Percentiles rank a stretch among this genome's conserved stretches.
Conservation (phyloP, 2,797 vertebrate species). For the Paguma larvata region DNA sequence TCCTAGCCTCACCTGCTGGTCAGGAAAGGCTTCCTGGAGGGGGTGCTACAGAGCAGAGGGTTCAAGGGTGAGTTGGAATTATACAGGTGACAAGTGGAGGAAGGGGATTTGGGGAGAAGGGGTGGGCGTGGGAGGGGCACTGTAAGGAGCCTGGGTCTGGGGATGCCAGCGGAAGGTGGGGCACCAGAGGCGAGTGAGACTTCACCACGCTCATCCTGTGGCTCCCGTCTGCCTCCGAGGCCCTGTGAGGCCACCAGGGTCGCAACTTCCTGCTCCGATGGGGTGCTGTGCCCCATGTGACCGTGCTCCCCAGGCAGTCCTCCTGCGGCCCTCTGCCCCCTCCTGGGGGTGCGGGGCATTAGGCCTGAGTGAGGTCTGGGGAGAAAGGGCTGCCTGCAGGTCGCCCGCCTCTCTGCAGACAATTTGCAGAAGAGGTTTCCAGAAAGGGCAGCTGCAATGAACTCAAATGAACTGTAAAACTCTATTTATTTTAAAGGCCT, state of each 20-base stretch:
- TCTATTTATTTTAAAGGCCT: conserved; percentile 84
- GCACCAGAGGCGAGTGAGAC: too few species aligned
- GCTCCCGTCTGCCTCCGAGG: not conserved
- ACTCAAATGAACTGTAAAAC: conserved; percentile 87
- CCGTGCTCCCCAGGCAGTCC: not conserved
- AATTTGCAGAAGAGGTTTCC: conserved; percentile 73
- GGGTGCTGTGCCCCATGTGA: not conserved
- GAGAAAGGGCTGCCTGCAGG: conserved; percentile 83
- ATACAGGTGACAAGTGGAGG: not conserved
- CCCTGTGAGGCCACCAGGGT: not conserved
- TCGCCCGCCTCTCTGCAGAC: conserved; percentile 73
- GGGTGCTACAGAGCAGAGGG: not conserved
- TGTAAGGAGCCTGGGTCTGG: not conserved
- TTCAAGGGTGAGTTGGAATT: not conserved
- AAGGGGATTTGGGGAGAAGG: not conserved
- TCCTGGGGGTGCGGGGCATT: conserved; percentile 68
- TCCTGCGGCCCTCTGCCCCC: conserved; percentile 59
- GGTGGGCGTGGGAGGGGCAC: not conserved
- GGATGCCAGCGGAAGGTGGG: not conserved
- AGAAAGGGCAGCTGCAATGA: conserved; percentile 83
- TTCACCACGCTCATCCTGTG: accelerated
- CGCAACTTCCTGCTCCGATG: not conserved
- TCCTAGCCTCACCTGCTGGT: not conserved
- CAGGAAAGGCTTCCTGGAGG: not conserved
- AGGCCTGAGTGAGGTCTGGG: conserved; percentile 80